Evolutionary conservation across 2,888 invertebrate genomes (phyloP), one percentile per base, ranked within the genome.

Genomic region (Agriotes lineatus): DNA sequence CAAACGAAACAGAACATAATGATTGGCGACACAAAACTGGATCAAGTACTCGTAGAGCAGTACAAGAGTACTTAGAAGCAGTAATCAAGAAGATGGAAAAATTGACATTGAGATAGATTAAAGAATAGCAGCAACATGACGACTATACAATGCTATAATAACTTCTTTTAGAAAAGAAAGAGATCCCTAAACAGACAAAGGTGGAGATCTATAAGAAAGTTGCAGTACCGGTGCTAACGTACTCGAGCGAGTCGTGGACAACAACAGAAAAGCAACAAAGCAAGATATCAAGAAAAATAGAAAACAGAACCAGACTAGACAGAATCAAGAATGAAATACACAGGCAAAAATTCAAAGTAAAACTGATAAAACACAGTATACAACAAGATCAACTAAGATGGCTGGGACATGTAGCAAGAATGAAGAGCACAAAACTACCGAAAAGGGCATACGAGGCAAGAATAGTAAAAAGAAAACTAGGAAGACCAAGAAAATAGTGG

Each of bases 81-180:
- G 25, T 45, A 45, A 45, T 14, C 18, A 45, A 16, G 20, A 45
- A 20, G 2, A 45, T 19, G 45, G 45, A 7, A 14, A 6, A 45
- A 16, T 45, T 7, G n/a, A 14, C 18, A 20, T 6, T 2, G 45
- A 45, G 19, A 14, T 45, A 50, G 2, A 50, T 12, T 12, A 19
- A 25, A 20, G 50, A 19, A 7, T 50, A 50, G 25, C 4, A 50
- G 14, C n/a, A 50, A 20, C 25, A n/a, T 19, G 22, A 22, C 10
- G 25, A n/a, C 22, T 20, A 30, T 50, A 50, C 25, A 50, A 50
- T 20, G 16, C 7, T 3, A 50, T 25, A 50, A 50, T 4, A 30
- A 50, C 6, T 10, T 25, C 12, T 50, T 22, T 50, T 30, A 50
- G 50, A 52, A 59, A 50, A 33, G 22, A 35, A 20, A 25, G 25